These are phyloP conservation scores for Ochropacha duplaris DNA, from an alignment of 2,888 invertebrate species.

Conservation along the genomic window DNA sequence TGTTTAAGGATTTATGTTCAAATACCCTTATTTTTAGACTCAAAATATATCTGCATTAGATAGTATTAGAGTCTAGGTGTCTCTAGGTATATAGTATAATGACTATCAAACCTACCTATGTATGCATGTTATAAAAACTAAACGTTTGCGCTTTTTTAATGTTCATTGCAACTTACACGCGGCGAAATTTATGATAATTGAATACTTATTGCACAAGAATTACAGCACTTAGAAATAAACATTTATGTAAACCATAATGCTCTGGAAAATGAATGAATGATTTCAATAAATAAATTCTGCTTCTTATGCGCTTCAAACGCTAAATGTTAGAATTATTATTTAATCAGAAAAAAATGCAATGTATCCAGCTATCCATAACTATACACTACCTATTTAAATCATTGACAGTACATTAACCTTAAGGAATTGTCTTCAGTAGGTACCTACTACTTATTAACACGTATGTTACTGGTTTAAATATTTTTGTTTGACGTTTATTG, in stretches of 20 bases:
- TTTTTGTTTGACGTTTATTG: neutral
- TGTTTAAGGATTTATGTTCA: slow-evolving; percentile 41
- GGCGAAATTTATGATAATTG: slow-evolving; percentile 33
- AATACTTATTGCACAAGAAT: slow-evolving; percentile 42
- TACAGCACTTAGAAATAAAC: slow-evolving; percentile 19
- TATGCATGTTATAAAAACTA: neutral
- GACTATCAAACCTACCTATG: neutral
- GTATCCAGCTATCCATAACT: neutral
- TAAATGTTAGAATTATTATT: neutral
- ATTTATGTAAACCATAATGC: neutral
- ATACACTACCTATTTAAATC: neutral
- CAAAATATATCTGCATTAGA: slow-evolving; percentile 62
- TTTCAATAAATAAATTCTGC: neutral
- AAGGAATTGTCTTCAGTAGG: neutral
- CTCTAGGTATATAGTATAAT: slow-evolving; percentile 31
- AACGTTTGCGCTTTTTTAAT: slow-evolving; percentile 43
- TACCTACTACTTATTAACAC: too few relatives aligned
- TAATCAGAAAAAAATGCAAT: neutral
- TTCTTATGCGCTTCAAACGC: neutral
- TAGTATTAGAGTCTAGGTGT: slow-evolving; percentile 47
- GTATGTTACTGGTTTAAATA: neutral
- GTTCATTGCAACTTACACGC: slow-evolving; percentile 42
- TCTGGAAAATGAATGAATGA: neutral
- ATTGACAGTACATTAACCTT: neutral
- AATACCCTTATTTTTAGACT: slow-evolving; percentile 70